Percentiles rank a stretch among this genome's conserved stretches.
These are phyloP conservation scores for Lysiphlebus fabarum DNA, from an alignment of 1,140 invertebrate species.

Conservation along the genomic window DNA sequence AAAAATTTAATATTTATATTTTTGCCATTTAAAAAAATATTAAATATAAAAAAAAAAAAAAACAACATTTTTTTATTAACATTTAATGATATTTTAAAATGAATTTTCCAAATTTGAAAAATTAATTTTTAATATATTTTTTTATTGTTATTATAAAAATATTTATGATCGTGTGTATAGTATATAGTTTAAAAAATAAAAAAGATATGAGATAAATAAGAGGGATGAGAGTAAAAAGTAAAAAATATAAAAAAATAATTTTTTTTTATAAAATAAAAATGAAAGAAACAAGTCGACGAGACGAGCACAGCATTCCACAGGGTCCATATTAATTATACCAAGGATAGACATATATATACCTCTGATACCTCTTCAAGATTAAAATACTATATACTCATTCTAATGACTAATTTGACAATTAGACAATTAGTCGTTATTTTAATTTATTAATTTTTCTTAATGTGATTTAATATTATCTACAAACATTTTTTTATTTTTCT, in stretches of 20 bases:
- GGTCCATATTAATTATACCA: slow-evolving; percentile 54
- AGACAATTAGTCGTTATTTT: background rate
- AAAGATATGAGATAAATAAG: background rate
- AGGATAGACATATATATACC: slow-evolving; percentile 37
- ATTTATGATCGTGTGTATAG: background rate
- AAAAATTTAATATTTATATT: no score
- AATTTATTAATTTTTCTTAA: slow-evolving; percentile 3
- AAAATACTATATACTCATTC: background rate
- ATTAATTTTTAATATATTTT: no score
- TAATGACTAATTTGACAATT: no score
- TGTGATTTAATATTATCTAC: background rate
- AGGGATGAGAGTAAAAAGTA: background rate
- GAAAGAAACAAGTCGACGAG: slow-evolving; percentile 25
- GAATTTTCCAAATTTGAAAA: no score
- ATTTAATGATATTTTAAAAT: no score
- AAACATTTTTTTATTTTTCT: background rate
- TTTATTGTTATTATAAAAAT: no score
- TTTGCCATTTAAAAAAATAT: no score
- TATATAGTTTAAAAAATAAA: slow-evolving; percentile 1
- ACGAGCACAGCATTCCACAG: slow-evolving; percentile 51
- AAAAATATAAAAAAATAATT: background rate
- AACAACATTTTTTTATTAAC: no score
- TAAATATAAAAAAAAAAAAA: no score
- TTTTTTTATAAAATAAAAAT: background rate
- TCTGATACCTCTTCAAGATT: slow-evolving; percentile 9